Percentiles rank a stretch among this genome's conserved stretches.
phyloP scores from a whole-genome alignment of 1,140 invertebrate species.

The Drosophila murphyi region DNA sequence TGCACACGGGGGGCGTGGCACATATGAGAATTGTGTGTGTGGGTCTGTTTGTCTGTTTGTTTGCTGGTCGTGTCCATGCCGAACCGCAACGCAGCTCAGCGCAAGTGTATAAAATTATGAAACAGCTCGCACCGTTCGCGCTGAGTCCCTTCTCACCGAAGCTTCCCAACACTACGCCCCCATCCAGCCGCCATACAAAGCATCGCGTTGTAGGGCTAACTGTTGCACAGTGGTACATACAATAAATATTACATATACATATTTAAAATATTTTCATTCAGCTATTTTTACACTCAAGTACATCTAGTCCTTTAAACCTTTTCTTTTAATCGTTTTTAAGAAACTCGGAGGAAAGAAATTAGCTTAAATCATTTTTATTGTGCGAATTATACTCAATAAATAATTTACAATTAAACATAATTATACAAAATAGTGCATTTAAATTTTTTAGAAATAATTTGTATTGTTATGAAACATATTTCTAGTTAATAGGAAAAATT shows the following conservation, averaged over 20 bases:
- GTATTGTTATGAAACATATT: too few species aligned
- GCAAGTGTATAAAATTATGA: constrained; percentile 82
- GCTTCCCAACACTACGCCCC: constrained; percentile 8
- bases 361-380: too few species aligned
- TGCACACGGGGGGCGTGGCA: constrained; percentile 13
- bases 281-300: too few species aligned
- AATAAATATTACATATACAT: neutral
- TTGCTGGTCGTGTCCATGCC: constrained; percentile 64
- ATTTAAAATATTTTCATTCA: too few species aligned
- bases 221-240: constrained; percentile 4
- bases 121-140: constrained; percentile 67
- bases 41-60: constrained; percentile 28
- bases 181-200: neutral
- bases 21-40: neutral
- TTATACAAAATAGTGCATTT: too few species aligned
- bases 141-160: constrained; percentile 45
- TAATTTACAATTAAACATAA: too few species aligned
- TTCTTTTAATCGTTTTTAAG: too few species aligned
- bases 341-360: too few species aligned
- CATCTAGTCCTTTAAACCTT: too few species aligned
- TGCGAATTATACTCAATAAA: too few species aligned
- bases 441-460: too few species aligned
- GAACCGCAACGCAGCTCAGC: constrained; percentile 72
- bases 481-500: too few species aligned
- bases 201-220: constrained; percentile 18